phyloP scores from a whole-genome alignment of 2,888 invertebrate species.

The Drosophila stalkeri region DNA sequence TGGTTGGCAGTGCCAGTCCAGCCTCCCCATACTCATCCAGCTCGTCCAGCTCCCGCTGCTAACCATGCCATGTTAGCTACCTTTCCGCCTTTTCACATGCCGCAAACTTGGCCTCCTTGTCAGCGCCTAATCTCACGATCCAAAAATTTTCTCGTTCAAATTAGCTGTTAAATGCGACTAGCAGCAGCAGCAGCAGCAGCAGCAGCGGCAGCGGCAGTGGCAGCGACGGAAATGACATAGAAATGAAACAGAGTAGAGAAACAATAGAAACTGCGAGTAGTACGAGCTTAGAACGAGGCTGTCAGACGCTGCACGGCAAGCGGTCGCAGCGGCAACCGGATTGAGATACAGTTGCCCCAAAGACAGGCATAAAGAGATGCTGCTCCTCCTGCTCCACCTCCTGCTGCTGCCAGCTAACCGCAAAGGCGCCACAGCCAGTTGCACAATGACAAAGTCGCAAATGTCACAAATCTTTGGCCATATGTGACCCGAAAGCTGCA shows the following conservation, averaged over 20 bases:
- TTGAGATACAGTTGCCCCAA: constrained; percentile 24
- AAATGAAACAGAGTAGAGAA: constrained; percentile 79
- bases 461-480: constrained; percentile 36
- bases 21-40: too few species aligned
- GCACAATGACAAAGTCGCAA: constrained; percentile 38
- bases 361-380: constrained; percentile 12
- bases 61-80: not conserved
- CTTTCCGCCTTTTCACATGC: constrained; percentile 9
- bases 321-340: not conserved
- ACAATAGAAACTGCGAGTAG: constrained; percentile 62
- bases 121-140: constrained; percentile 76
- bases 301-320: not conserved
- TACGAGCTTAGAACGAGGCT: constrained; percentile 30
- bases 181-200: constrained; percentile 30
- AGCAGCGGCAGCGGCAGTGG: constrained; percentile 5
- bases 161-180: constrained; percentile 76
- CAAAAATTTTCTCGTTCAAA: constrained; percentile 74
- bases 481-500: not conserved
- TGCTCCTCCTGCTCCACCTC: not conserved
- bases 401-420: constrained; percentile 7
- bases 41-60: too few species aligned
- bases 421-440: constrained; percentile 44
- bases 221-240: constrained; percentile 74
- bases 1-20: constrained; percentile 59
- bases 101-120: constrained; percentile 57